Evolutionary conservation across 2,888 invertebrate genomes (phyloP).

Genomic region (Lydus trimaculatus): DNA sequence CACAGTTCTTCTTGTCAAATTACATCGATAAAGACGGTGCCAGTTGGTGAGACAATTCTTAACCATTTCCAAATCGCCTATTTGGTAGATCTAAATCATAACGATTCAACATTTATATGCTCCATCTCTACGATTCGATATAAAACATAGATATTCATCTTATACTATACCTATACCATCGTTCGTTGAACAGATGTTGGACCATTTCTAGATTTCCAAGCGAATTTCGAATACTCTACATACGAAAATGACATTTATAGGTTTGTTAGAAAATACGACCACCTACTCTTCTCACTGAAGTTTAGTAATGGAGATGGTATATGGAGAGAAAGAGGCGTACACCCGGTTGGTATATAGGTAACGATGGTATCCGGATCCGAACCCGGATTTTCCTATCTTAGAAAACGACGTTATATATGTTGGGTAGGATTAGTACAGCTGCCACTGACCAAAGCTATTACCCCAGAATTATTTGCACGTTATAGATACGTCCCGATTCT

Average conservation of each 20-base stretch:
- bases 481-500: constrained; percentile 22
- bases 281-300: not conserved
- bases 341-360: constrained; percentile 3
- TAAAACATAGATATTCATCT: constrained; percentile 46
- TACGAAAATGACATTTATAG: constrained; percentile 45
- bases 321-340: not conserved
- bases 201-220: constrained; percentile 25
- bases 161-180: too few relatives aligned
- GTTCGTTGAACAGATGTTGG: constrained; percentile 39
- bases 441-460: constrained; percentile 47
- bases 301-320: not conserved
- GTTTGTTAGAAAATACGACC: constrained; percentile 37
- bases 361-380: constrained; percentile 16
- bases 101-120: constrained; percentile 47
- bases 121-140: constrained; percentile 27
- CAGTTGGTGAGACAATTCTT: not conserved
- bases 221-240: constrained; percentile 37
- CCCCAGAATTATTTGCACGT: constrained; percentile 43
- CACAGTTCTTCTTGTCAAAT: not conserved
- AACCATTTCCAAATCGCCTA: not conserved
- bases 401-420: constrained; percentile 40
- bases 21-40: not conserved
- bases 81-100: constrained; percentile 43
- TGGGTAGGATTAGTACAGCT: constrained; percentile 41
- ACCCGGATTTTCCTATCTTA: constrained; percentile 40